These are phyloP conservation scores for Cerceris rybyensis DNA, from an alignment of 2,888 invertebrate species.

Conservation along the genomic window DNA sequence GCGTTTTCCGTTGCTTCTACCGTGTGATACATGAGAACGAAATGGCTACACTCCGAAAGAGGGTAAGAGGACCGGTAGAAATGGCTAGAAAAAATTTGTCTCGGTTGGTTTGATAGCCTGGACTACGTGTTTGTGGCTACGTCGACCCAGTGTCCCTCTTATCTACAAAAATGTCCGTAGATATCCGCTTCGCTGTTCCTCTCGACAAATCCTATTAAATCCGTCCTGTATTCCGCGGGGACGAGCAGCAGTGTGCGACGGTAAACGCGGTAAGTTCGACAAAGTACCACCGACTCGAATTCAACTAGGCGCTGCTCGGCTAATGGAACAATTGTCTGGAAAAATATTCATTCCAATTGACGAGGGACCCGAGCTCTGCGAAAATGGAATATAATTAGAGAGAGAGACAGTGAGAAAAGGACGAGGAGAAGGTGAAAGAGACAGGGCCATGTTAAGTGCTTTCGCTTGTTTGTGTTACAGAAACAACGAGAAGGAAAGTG, in stretches of 20 bases:
- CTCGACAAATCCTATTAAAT: constrained; percentile 65
- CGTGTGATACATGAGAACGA: not conserved
- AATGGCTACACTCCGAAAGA: not conserved
- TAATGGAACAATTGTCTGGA: constrained; percentile 55
- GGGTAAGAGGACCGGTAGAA: constrained; percentile 7
- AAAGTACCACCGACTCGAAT: constrained; percentile 45
- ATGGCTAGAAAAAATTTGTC: constrained; percentile 7
- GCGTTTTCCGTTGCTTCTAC: constrained; percentile 5
- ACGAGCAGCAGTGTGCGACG: constrained; percentile 33
- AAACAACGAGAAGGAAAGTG: not conserved
- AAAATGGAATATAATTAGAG: constrained; percentile 46
- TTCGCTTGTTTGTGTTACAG: not conserved
- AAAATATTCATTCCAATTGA: constrained; percentile 52
- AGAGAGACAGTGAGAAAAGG: not conserved
- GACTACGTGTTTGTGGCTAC: constrained; percentile 6
- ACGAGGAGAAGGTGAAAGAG: not conserved
- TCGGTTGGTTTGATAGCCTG: constrained; percentile 31
- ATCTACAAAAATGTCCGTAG: constrained; percentile 53
- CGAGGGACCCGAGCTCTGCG: constrained; percentile 10
- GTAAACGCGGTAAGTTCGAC: constrained; percentile 49
- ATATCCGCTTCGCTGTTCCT: constrained; percentile 51
- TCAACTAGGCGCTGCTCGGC: constrained; percentile 43
- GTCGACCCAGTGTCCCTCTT: constrained; percentile 7
- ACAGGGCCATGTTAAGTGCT: not conserved
- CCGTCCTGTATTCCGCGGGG: constrained; percentile 43